Conservation (phyloP, 2,113 vertebrate genomes). For the Megaceryle torquata region DNA sequence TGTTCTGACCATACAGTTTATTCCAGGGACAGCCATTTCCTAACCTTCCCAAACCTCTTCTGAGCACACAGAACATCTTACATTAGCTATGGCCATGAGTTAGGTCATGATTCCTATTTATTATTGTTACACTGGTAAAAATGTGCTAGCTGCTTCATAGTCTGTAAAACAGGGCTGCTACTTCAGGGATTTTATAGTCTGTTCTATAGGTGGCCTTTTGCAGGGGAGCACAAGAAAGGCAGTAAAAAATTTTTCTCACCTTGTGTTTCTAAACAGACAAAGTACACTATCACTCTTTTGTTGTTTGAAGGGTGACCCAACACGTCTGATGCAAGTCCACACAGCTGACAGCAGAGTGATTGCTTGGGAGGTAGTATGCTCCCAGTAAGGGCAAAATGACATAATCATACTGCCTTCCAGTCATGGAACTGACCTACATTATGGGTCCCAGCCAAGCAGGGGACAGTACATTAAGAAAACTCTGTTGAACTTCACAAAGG, state of each 20-base stretch:
- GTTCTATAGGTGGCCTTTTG: background rate
- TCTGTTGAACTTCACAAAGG: background rate
- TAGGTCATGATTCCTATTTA: background rate
- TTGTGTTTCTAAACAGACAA: background rate
- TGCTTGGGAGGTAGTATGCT: background rate
- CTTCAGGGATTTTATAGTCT: background rate
- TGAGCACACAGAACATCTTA: background rate
- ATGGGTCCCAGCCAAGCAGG: background rate
- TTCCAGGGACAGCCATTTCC: background rate
- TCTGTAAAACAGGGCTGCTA: background rate
- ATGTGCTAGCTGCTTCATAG: background rate
- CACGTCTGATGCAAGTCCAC: background rate
- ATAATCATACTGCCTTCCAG: background rate
- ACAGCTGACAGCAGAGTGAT: background rate
- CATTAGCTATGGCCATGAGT: background rate
- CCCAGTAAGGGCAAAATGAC: background rate
- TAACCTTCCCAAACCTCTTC: background rate
- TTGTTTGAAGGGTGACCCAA: background rate
- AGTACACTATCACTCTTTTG: background rate
- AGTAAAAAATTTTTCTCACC: background rate
- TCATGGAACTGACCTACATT: background rate
- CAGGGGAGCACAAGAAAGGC: background rate
- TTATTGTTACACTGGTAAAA: background rate
- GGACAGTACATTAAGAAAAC: background rate
- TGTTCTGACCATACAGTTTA: background rate